phyloP scores from a whole-genome alignment of 2,113 vertebrate genomes.

The Arvicanthis niloticus region DNA sequence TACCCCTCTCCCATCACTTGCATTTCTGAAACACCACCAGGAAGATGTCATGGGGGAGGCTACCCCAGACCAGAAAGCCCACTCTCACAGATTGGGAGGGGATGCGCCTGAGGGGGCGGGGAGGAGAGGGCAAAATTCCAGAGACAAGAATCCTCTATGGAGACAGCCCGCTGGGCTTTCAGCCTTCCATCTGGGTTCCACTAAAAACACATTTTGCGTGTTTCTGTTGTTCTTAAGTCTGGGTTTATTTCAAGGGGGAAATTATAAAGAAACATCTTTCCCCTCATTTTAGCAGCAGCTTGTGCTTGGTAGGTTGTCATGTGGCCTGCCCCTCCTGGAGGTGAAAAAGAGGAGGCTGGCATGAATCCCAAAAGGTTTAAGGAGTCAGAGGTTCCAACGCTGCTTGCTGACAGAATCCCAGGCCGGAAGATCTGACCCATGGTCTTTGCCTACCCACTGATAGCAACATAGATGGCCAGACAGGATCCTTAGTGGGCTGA shows the following conservation, averaged over 20 bases:
- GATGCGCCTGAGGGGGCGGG: not conserved
- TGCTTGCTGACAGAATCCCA: not conserved
- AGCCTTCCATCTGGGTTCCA: conserved; percentile 83
- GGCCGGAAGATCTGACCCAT: not conserved
- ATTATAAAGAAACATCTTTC: conserved; percentile 79
- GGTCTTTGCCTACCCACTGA: not conserved
- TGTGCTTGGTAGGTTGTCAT: conserved; percentile 63
- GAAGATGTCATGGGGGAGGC: not conserved
- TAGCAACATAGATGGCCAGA: not conserved
- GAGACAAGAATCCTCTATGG: conserved; percentile 67
- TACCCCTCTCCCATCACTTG: no score
- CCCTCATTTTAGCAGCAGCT: conserved; percentile 67
- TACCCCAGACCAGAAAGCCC: not conserved
- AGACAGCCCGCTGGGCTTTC: conserved; percentile 78
- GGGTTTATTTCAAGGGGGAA: conserved; percentile 81
- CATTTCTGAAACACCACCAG: not conserved
- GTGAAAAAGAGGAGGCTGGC: not conserved
- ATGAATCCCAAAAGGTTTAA: not conserved
- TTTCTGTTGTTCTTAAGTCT: conserved; percentile 82
- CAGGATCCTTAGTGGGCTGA: not conserved
- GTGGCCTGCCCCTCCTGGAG: conserved; percentile 2
- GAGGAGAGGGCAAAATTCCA: conserved; percentile 68
- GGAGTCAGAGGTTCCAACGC: not conserved
- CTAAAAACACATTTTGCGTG: conserved; percentile 83
- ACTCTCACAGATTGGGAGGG: not conserved